Evolutionary conservation across 2,113 vertebrate genomes (phyloP).

Genomic region (Calonectris borealis): DNA sequence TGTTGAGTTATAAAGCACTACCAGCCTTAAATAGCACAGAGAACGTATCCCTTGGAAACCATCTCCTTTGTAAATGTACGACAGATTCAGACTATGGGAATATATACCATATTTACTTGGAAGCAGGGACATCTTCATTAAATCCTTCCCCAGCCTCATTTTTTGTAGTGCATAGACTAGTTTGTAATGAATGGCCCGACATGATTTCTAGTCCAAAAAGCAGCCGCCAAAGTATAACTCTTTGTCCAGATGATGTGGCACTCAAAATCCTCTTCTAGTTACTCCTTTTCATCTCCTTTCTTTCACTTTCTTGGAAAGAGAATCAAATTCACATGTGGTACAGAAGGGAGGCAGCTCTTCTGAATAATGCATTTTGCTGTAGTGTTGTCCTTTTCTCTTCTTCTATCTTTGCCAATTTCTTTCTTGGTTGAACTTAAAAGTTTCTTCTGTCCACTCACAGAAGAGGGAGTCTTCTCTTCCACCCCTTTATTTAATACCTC

Average conservation of each 20-base stretch:
- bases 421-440: not conserved
- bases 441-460: not conserved
- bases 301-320: not conserved
- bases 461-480: not conserved
- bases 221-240: not conserved
- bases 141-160: not conserved
- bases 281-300: not conserved
- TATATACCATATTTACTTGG: not conserved
- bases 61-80: not conserved
- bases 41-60: not conserved
- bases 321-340: not conserved
- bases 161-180: not conserved
- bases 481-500: not conserved
- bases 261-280: not conserved
- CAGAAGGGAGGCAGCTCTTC: not conserved
- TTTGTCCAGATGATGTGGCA: not conserved
- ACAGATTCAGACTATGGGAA: not conserved
- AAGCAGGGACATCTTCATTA: not conserved
- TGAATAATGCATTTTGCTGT: not conserved
- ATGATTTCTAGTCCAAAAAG: not conserved
- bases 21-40: conserved; percentile 12
- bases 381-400: not conserved
- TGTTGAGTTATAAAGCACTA: not conserved
- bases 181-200: not conserved
- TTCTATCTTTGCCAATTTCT: not conserved